Evolutionary conservation across 2,113 vertebrate species (phyloP), one percentile per base, ranked within the genome.

Genomic region (Oryzias woworae): DNA sequence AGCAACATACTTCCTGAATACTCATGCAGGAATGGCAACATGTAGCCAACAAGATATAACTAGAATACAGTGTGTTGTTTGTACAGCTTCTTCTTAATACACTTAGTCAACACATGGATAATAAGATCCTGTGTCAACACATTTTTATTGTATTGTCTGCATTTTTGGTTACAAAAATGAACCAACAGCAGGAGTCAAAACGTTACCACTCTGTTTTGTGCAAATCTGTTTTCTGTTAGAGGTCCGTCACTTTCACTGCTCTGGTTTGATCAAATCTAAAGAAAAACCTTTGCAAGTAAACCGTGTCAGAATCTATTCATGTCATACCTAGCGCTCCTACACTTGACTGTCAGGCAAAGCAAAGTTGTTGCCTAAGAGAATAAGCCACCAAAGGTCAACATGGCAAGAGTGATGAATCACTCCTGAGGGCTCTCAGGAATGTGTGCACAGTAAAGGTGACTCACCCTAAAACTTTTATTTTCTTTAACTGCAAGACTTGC

Each of bases 321-420:
- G 43, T 61, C 66, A 55, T 58, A 31, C 52, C 42, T 24, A 22
- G 71, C 15, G 48, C 50, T 46, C 48, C 41, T 71, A 52, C 60
- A 60, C 58, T 41, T 50, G 16, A 26, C 49, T 68, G 55, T 61
- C 43, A 52, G 44, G 13, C 5, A 42, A 42, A 24, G 54, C 60
- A 49, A 48, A 63, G 16, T 3, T 68, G 17, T 53, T 44, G 36
- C 54, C 57, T 48, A 26, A 59, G 44, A 69, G 53, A 62, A 57
- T 54, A 7, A 64, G 36, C 62, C 41, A 43, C 42, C 50, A 84
- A 78, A 84, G 71, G 72, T 76, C 74, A 74, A 48, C 51, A 41
- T 45, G 23, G 26, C 51, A 69, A 28, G 55, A 50, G 51, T 24
- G 56, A 72, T 75, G 75, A 79, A 70, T 77, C 71, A 58, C 46